These are phyloP conservation scores for Prostheceraeus crozeri DNA, from an alignment of 2,888 invertebrate genomes.

Conservation along the genomic window DNA sequence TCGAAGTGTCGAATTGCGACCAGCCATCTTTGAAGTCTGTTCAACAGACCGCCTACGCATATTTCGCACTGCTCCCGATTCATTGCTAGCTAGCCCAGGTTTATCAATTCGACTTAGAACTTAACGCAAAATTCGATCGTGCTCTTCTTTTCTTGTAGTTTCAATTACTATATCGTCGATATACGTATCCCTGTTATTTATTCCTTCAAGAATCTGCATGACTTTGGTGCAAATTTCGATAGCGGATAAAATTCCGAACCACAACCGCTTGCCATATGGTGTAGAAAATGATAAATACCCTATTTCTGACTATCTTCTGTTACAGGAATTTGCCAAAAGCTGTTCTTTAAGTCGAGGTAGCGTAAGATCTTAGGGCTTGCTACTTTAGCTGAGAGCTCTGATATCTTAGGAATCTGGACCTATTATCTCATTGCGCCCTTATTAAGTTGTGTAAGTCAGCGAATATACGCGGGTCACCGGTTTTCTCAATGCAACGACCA, in stretches of 20 bases:
- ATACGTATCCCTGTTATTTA: neutral
- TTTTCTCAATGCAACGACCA: slow-evolving; percentile 16
- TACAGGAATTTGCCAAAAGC: slow-evolving; percentile 17
- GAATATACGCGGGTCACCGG: slow-evolving; percentile 1
- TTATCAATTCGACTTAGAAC: neutral
- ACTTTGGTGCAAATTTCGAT: slow-evolving; percentile 13
- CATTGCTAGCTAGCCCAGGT: slow-evolving; percentile 3
- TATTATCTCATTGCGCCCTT: neutral
- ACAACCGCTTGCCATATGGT: neutral
- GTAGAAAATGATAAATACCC: slow-evolving; percentile 13
- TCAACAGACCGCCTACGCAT: neutral
- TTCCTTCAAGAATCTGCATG: neutral
- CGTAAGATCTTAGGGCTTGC: neutral
- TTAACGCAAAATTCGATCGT: neutral
- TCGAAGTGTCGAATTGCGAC: slow-evolving; percentile 7
- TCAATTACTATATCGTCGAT: slow-evolving; percentile 9
- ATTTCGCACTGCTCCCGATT: neutral
- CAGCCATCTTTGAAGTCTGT: slow-evolving; percentile 15
- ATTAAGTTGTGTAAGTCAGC: neutral
- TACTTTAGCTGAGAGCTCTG: neutral
- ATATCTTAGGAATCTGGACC: slow-evolving; percentile 2
- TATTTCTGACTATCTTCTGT: neutral
- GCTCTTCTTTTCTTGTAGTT: neutral
- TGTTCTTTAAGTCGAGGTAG: neutral
- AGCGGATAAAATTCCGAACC: neutral